Evolutionary conservation across 2,888 invertebrate genomes (phyloP).

Genomic region (Lissonota sp.): DNA sequence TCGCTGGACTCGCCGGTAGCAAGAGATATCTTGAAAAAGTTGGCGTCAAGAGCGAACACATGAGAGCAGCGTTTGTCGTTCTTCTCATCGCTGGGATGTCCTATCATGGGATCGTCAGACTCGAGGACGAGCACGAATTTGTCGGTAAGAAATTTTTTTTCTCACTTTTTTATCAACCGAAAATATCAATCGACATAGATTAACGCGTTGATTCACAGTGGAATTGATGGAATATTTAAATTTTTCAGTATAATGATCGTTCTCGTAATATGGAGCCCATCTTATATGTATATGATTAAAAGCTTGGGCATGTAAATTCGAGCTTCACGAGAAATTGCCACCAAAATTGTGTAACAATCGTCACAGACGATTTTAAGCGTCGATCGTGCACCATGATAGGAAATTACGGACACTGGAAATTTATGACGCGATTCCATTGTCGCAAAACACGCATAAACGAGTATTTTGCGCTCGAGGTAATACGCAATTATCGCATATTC

Average conservation of each 20-base stretch:
- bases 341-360: slow-evolving; percentile 21
- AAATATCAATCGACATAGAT: too few species aligned
- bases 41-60: slow-evolving; percentile 80
- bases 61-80: slow-evolving; percentile 83
- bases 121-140: slow-evolving; percentile 85
- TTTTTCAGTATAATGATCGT: too few species aligned
- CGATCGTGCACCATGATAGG: not conserved
- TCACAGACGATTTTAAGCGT: slow-evolving; percentile 17
- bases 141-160: slow-evolving; percentile 78
- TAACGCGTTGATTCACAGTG: too few species aligned
- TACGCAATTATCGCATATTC: too few species aligned
- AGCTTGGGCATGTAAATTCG: not conserved
- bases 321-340: slow-evolving; percentile 36
- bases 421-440: not conserved
- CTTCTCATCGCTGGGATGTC: slow-evolving; percentile 85
- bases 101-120: slow-evolving; percentile 84
- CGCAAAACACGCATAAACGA: too few species aligned
- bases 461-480: too few species aligned
- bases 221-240: too few species aligned
- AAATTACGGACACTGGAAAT: not conserved
- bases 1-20: slow-evolving; percentile 88
- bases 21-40: slow-evolving; percentile 85
- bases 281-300: too few species aligned
- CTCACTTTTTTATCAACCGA: too few species aligned
- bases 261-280: too few species aligned